These are phyloP conservation scores for Glaucomys volans DNA, from an alignment of 2,113 vertebrate genomes.

Conservation along the genomic window DNA sequence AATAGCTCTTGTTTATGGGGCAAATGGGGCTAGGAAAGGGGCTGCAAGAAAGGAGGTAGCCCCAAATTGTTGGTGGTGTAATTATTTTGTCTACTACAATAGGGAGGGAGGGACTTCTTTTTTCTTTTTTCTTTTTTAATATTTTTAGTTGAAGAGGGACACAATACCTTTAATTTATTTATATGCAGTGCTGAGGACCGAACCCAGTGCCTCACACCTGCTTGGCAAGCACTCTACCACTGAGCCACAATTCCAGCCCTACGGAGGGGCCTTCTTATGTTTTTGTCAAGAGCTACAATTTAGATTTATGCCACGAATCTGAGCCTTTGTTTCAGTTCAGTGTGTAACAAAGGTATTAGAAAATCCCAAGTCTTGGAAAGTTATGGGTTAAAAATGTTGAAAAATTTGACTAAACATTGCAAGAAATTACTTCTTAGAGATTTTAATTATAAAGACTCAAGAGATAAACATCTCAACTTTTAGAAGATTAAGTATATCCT, in stretches of 20 bases:
- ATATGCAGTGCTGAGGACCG: too few relatives aligned
- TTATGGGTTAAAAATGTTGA: background rate
- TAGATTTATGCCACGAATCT: background rate
- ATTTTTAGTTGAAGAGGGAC: too few relatives aligned
- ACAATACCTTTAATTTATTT: too few relatives aligned
- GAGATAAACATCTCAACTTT: slow-evolving; percentile 39
- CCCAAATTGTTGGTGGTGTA: background rate
- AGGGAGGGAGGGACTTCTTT: background rate
- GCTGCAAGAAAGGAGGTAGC: background rate
- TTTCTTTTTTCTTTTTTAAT: too few relatives aligned
- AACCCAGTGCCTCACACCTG: too few relatives aligned
- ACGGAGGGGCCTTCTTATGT: background rate
- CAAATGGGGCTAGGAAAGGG: background rate
- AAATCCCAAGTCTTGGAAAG: background rate
- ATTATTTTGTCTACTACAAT: background rate
- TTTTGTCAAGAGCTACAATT: background rate
- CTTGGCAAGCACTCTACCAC: too few relatives aligned
- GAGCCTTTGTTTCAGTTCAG: slow-evolving; percentile 23
- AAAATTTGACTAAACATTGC: background rate
- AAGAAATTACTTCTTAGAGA: slow-evolving; percentile 24
- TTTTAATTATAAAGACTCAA: slow-evolving; percentile 39
- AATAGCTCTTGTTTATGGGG: background rate
- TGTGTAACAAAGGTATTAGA: background rate
- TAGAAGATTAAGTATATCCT: slow-evolving; percentile 45
- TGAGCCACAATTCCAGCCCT: too few relatives aligned